phyloP scores from a whole-genome alignment of 2,888 invertebrate species.

The Lasius fuliginosus region DNA sequence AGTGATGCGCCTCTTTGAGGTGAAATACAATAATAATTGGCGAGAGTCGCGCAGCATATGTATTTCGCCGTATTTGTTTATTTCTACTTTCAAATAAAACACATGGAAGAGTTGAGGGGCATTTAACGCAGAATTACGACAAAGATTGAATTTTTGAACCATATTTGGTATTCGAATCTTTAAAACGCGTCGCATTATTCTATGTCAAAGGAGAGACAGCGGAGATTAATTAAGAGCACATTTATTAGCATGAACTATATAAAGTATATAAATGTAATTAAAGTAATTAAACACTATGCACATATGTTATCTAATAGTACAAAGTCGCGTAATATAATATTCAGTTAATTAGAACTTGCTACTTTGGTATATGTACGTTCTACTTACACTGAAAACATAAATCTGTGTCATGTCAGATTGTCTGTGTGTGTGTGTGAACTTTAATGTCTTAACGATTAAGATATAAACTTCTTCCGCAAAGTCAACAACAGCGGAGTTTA shows the following conservation, averaged over 20 bases:
- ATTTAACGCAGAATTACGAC: background rate
- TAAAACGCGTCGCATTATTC: background rate
- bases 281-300: background rate
- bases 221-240: background rate
- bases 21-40: conserved; percentile 19
- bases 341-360: conserved; percentile 17
- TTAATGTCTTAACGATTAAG: conserved; percentile 49
- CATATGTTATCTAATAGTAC: background rate
- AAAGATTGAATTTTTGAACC: background rate
- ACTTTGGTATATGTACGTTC: conserved; percentile 5
- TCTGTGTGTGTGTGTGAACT: too few relatives aligned
- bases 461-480: conserved; percentile 50
- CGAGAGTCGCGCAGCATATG: background rate
- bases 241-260: background rate
- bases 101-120: background rate
- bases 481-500: conserved; percentile 50
- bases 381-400: conserved; percentile 22
- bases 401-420: conserved; percentile 30
- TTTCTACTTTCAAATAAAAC: background rate
- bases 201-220: background rate
- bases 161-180: background rate
- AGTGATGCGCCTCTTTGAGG: background rate
- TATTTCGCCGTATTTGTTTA: background rate
- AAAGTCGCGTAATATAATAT: conserved; percentile 5
- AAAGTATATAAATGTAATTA: background rate